Evolutionary conservation across 2,888 invertebrate genomes (phyloP), one percentile per base, ranked within the genome.

Genomic region (Heliconius erato): DNA sequence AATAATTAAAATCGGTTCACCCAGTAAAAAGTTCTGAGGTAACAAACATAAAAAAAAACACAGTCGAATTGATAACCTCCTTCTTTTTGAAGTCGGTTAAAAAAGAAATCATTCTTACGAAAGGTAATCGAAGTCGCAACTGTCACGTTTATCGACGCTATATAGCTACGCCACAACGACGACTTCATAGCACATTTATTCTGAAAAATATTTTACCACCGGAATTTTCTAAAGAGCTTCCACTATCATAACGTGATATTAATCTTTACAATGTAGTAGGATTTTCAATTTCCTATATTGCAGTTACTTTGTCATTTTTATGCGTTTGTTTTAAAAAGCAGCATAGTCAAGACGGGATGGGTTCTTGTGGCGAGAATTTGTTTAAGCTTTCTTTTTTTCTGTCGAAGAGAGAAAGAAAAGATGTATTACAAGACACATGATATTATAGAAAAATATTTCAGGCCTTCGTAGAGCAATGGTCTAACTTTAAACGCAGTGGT

Each of bases 171-270:
- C 65, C n/a, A 5, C 14, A 26, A n/a, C 26, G 26, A 19, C 54
- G 19, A 19, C 54, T 6, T 49, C 49, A 16, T 5, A 49, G 16
- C 32, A 12, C n/a, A 63, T 76, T 74, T 35, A 35, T 35, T n/a
- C n/a, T 9, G n/a, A 63, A 76, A 76, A 63, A 63, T 16, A 35
- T 26, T 19, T 72, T 71, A 71, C 5, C 40, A 63, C 63, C 6
- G 40, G 35, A 63, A 63, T 76, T 76, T 76, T 40, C 76, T n/a
- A 76, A 35, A 35, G 63, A 59, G 76, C 63, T 63, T 72, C 26
- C 63, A 76, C 7, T 63, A 9, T 72, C n/a, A 76, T 76, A n/a
- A 63, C n/a, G 63, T 16, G 76, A 63, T 76, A 76, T 63, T 32
- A 63, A 59, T 59, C 59, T 59, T 76, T 76, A 71, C 71, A 12